These are phyloP conservation scores for Thalassoma bifasciatum DNA, from an alignment of 2,113 vertebrate genomes.

Conservation along the genomic window DNA sequence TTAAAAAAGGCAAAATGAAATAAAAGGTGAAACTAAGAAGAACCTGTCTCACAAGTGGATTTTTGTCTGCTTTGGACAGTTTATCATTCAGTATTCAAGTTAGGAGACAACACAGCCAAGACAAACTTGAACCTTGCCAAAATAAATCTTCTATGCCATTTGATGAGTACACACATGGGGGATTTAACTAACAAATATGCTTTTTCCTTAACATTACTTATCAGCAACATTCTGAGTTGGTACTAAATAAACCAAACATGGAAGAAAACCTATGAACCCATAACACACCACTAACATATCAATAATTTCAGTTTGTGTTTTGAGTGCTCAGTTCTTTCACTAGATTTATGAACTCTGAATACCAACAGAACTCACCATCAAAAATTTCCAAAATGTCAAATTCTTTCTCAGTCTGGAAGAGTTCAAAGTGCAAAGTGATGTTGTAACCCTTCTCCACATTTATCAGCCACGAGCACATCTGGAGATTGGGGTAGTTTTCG, in stretches of 20 bases:
- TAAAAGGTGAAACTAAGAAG: no score
- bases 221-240: no score
- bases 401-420: slow-evolving; percentile 98
- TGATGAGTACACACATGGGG: neutral
- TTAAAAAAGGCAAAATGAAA: no score
- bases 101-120: no score
- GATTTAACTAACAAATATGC: neutral
- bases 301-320: neutral
- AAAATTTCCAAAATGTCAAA: slow-evolving; percentile 99
- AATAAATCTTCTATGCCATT: neutral
- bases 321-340: neutral
- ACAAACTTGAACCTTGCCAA: no score
- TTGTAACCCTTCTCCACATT: slow-evolving; percentile 98
- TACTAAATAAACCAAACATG: no score
- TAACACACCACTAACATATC: no score
- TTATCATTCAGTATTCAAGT: no score
- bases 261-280: no score
- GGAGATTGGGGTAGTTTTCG: slow-evolving; percentile 96
- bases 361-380: slow-evolving; percentile 86
- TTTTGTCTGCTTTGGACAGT: no score
- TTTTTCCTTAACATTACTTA: no score
- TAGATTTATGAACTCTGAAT: neutral
- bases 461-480: slow-evolving; percentile 98
- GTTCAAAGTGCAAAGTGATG: slow-evolving; percentile 95
- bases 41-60: no score